Base-by-base conservation (phyloP, 2,797 vertebrate genomes). In the Gobionotothen gibberifrons region DNA sequence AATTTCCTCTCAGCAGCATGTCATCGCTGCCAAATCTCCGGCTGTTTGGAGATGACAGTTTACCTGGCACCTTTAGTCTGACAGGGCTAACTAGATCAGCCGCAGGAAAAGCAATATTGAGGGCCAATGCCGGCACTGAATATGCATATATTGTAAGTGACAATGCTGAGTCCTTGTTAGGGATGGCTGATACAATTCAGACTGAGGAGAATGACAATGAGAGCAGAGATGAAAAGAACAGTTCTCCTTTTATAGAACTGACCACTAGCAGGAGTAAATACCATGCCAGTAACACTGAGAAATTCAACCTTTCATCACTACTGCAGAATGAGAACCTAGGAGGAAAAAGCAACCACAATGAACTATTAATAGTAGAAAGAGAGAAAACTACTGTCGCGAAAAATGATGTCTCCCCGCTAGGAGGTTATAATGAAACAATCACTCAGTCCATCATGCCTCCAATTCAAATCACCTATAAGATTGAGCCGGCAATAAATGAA, bases 1-100 rank as follows among this genome's bases (percentile, higher is more conserved):
- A 81, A 76, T 90, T 79, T 74, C 58, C 69, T 74, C 57, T 73
- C 40, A 80, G 81, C 71, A 65, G 65, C 43, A n/a, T 29, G 69
- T 85, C 88, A 72, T 69, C 56, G 6, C 51, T 13, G 64, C 29
- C 74, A 74, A 86, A 85, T 69, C 52, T 66, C 59, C 71, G 32
- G 36, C 62, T 59, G 26, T 69, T 86, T 22, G 48, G 72, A 80
- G 72, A 79, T 76, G 84, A 86, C 74, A 76, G 68, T 82, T 87
- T 83, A 83, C 60, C 85, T 88, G 74, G 54, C 63, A 76, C 75
- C 66, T 51, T 76, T 44, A 49, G 64, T 16, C 29, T 44, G 42
- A 68, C 59, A 21, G 58, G n/a, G 7, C 58, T 76, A 82, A 89
- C 76, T 13, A 76, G 68, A 85, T 83, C 72, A 69, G 51, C 22